These are phyloP conservation scores for Lasioglossum leucozonium DNA, from an alignment of 2,888 invertebrate genomes.

Conservation along the genomic window DNA sequence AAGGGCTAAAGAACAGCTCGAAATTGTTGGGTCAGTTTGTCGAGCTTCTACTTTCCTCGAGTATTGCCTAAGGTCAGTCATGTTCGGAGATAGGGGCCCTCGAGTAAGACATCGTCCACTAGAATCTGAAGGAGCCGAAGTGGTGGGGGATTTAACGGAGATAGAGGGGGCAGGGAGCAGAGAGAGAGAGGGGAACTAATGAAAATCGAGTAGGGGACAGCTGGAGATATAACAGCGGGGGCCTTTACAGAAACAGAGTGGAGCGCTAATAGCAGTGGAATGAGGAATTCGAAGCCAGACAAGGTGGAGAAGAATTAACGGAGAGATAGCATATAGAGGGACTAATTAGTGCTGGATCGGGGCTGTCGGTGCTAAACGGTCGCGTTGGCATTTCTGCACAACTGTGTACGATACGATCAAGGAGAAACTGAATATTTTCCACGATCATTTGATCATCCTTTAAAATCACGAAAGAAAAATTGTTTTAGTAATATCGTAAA, in stretches of 20 bases:
- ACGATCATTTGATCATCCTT: too few species aligned
- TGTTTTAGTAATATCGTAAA: not conserved
- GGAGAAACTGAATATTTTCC: too few species aligned
- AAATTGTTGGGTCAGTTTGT: not conserved
- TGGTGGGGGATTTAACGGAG: not conserved
- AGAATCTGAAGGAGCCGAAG: not conserved
- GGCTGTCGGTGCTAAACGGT: not conserved
- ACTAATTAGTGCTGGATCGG: not conserved
- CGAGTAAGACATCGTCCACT: not conserved
- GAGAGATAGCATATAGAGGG: not conserved
- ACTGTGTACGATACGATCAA: too few species aligned
- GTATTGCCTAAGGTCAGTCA: not conserved
- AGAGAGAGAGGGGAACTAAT: not conserved
- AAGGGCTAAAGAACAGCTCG: not conserved
- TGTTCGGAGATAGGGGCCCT: not conserved
- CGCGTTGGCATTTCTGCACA: not conserved
- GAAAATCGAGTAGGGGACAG: not conserved
- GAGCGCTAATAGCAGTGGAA: not conserved
- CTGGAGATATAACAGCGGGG: not conserved
- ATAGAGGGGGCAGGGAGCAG: not conserved
- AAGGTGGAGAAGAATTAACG: not conserved
- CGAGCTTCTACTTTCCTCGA: not conserved
- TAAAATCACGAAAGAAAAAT: not conserved
- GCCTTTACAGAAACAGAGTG: constrained; percentile 1
- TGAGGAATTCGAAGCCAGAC: not conserved